These are phyloP conservation scores for Cherax quadricarinatus DNA, from an alignment of 1,140 invertebrate species.

Conservation along the genomic window DNA sequence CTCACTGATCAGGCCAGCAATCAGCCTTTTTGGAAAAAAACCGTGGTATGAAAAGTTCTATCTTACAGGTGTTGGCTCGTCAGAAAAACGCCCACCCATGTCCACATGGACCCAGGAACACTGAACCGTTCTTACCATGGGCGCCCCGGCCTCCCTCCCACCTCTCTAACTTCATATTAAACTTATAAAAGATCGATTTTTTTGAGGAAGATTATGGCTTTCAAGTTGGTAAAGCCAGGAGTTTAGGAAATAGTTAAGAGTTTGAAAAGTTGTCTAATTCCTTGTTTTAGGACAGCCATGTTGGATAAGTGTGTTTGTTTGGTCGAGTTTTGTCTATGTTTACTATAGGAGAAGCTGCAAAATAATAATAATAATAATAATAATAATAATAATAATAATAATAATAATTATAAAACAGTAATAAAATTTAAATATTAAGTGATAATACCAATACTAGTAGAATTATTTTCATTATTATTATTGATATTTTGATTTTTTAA, in stretches of 20 bases:
- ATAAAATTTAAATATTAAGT: background rate
- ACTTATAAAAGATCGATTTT: conserved; percentile 39
- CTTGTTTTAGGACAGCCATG: conserved; percentile 23
- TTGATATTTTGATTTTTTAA: background rate
- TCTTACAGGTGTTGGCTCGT: too few relatives aligned
- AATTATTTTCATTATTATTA: conserved; percentile 9
- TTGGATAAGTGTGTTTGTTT: background rate
- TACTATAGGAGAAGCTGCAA: too few relatives aligned
- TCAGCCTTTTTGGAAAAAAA: too few relatives aligned
- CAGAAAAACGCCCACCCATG: background rate
- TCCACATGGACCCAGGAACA: background rate
- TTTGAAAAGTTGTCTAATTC: conserved; percentile 45
- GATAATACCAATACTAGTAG: background rate
- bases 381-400: background rate
- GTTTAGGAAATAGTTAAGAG: conserved; percentile 54
- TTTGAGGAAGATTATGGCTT: conserved; percentile 22
- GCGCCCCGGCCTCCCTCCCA: background rate
- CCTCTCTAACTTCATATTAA: conserved; percentile 27
- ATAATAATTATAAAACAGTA: background rate
- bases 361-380: too few relatives aligned
- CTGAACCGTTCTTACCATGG: background rate
- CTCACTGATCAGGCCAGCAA: too few relatives aligned
- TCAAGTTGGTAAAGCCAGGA: conserved; percentile 51
- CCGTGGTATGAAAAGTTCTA: too few relatives aligned
- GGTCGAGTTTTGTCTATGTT: too few relatives aligned